Evolutionary conservation across 2,797 vertebrate species (phyloP).

Genomic region (Limosa lapponica): DNA sequence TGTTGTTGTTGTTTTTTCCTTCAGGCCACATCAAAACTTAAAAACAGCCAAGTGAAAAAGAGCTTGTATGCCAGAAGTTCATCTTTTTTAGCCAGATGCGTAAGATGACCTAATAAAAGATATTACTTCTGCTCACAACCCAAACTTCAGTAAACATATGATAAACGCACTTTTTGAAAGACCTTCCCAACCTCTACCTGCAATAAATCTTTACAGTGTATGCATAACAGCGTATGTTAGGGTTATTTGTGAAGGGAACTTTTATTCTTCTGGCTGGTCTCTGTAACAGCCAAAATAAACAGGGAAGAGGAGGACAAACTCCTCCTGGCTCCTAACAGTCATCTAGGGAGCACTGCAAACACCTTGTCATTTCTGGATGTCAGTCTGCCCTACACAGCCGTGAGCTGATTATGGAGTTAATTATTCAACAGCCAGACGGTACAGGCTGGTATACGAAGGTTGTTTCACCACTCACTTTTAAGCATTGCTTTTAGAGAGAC

Average conservation of each 20-base stretch:
- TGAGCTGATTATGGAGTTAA: background rate
- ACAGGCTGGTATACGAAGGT: background rate
- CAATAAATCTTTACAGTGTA: background rate
- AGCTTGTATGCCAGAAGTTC: background rate
- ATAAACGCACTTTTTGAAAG: background rate
- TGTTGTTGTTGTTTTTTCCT: background rate
- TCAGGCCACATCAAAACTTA: background rate
- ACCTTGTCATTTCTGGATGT: background rate
- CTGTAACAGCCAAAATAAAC: background rate
- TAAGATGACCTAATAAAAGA: background rate
- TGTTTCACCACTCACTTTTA: background rate
- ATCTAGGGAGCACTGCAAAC: background rate
- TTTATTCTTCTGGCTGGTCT: background rate
- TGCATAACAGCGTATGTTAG: background rate
- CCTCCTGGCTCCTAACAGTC: background rate
- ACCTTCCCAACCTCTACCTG: background rate
- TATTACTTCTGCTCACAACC: background rate
- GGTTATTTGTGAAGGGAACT: background rate
- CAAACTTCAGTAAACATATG: background rate
- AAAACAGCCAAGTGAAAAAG: background rate
- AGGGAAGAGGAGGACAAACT: background rate
- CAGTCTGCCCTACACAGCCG: accelerated
- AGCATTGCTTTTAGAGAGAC: background rate
- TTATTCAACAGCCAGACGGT: background rate
- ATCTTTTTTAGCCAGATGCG: background rate